Evolutionary conservation across 2,113 vertebrate genomes (phyloP).

Genomic region (Plectropomus leopardus): DNA sequence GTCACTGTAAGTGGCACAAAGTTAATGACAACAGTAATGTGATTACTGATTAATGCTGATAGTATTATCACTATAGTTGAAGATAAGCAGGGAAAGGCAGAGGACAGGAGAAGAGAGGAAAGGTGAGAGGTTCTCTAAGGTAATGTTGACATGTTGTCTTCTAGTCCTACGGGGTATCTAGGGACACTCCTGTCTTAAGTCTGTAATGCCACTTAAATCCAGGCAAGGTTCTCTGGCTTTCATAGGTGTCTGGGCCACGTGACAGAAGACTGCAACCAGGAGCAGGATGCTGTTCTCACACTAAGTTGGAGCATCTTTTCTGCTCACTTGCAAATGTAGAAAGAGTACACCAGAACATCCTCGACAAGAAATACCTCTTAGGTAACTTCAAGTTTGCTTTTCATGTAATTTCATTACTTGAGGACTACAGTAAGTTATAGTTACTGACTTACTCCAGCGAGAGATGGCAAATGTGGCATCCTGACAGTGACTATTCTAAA

Average conservation of each 20-base stretch:
- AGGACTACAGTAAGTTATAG: not conserved
- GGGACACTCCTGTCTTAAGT: constrained; percentile 54
- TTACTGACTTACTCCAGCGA: not conserved
- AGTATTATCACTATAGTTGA: not conserved
- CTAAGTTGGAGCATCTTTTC: constrained; percentile 16
- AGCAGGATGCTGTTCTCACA: constrained; percentile 2
- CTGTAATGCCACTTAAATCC: constrained; percentile 60
- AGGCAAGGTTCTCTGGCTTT: constrained; percentile 49
- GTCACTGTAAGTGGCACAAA: constrained; percentile 9
- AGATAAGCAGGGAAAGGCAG: not conserved
- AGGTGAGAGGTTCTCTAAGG: constrained; percentile 19
- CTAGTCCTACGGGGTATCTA: constrained; percentile 51
- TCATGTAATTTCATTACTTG: not conserved
- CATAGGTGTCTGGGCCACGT: constrained; percentile 14
- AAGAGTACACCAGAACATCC: not conserved
- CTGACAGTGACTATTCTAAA: not conserved
- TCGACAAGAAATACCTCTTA: not conserved
- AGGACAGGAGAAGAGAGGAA: constrained; percentile 5
- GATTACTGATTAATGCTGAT: not conserved
- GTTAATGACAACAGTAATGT: not conserved
- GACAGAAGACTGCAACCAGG: constrained; percentile 7
- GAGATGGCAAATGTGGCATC: not conserved
- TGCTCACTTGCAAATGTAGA: not conserved
- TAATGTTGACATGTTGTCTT: constrained; percentile 57
- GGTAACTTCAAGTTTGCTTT: not conserved